Evolutionary conservation across 2,113 vertebrate species (phyloP).

Genomic region (Trematomus loennbergii): DNA sequence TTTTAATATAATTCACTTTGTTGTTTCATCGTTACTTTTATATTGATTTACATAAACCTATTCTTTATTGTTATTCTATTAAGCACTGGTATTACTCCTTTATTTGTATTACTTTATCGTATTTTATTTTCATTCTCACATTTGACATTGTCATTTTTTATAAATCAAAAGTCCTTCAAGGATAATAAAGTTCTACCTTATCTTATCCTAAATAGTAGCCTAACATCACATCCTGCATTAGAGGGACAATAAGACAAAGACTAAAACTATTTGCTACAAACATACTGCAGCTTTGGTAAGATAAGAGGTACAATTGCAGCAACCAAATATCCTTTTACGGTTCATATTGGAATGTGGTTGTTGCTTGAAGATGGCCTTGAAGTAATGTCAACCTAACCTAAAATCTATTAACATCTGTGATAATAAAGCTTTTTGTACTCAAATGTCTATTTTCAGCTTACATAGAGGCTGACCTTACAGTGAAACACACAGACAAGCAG

Average conservation of each 20-base stretch:
- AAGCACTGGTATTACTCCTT: too few relatives aligned
- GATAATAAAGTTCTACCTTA: too few relatives aligned
- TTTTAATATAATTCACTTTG: too few relatives aligned
- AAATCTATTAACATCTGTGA: background rate
- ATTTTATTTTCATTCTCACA: too few relatives aligned
- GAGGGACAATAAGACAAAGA: background rate
- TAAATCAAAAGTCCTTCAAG: too few relatives aligned
- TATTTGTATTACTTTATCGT: too few relatives aligned
- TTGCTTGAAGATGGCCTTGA: background rate
- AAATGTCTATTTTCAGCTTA: background rate
- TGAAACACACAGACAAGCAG: conserved; percentile 7
- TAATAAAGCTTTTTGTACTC: background rate
- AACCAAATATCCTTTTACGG: background rate
- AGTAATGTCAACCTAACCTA: background rate
- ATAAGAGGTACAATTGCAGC: background rate
- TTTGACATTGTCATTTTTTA: too few relatives aligned
- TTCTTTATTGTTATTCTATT: too few relatives aligned
- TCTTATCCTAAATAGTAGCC: too few relatives aligned
- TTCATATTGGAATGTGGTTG: background rate
- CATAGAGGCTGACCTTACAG: background rate
- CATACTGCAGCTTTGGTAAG: background rate
- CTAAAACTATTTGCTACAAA: background rate
- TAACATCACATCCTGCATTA: background rate
- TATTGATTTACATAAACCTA: too few relatives aligned
- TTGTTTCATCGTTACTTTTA: too few relatives aligned